Evolutionary conservation across 2,113 vertebrate species (phyloP), one percentile per base, ranked within the genome.

Genomic region (Nymphicus hollandicus): DNA sequence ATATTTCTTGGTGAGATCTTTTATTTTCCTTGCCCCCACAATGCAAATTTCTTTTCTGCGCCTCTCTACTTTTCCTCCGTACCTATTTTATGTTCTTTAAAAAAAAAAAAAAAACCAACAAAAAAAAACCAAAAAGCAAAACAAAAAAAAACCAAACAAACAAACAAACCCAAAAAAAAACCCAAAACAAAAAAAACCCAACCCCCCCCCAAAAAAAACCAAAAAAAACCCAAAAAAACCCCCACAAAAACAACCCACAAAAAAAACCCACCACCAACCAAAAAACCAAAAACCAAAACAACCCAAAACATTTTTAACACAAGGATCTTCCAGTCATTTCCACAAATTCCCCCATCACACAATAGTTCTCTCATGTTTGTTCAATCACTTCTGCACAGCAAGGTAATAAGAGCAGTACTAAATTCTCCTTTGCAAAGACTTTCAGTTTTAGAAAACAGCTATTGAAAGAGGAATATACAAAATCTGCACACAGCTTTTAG

Each of bases 381-480:
- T 95, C 65, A 79, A 47, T 71, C 61, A 52, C 14, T 74, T 95
- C 63, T 88, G 66, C 43, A 49, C 61, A 81, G 43, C 39, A 83
- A 84, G 71, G 56, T 60, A 93, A 41, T 80, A 91, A 72, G 44
- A 85, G n/a, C 37, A 44, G 44, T 81, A 28, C 43, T 80, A 77
- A 63, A 70, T 66, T 70, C 23, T n/a, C 28, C 35, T 85, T 77
- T 73, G 63, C 63, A 91, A 82, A 86, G 46, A 23, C 16, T 53
- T 71, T 66, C 76, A 12, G 41, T 72, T 88, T 81, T 55, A 86
- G 83, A 77, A 28, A 28, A 72, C n/a, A 77, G 28, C 28, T 56
- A 95, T 93, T 95, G 90, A 93, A 95, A 79, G 63, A 78, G 22
- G 70, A 94, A 77, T 76, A 93, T 41, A 95, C 41, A 86, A 86